Percentiles rank a stretch among this genome's conserved stretches.
These are phyloP conservation scores for Macaca fascicularis DNA, from an alignment of 2,113 vertebrate species.

Conservation along the genomic window DNA sequence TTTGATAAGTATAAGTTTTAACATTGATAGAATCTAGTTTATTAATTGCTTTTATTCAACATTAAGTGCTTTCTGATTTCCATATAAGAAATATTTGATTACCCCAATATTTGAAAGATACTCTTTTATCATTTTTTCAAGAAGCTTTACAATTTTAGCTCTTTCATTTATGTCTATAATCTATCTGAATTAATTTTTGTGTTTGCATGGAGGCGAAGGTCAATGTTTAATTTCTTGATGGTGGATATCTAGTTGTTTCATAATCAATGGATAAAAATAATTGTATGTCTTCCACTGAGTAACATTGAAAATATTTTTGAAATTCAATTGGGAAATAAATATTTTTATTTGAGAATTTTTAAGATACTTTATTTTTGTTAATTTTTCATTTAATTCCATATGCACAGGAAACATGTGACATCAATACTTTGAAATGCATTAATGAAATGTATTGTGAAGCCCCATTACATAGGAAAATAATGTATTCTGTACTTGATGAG, in stretches of 20 bases:
- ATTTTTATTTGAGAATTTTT: neutral
- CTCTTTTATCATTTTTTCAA: neutral
- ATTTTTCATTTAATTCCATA: neutral
- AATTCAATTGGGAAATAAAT: neutral
- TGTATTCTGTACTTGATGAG: neutral
- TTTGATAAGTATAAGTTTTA: neutral
- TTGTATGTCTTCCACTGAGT: neutral
- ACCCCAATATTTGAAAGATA: neutral
- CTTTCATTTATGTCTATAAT: neutral
- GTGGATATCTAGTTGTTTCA: neutral
- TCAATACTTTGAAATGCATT: neutral
- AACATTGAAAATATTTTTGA: neutral
- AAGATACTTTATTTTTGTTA: neutral
- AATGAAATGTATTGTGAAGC: neutral
- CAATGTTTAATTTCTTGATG: neutral
- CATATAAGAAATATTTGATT: neutral
- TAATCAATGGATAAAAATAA: neutral
- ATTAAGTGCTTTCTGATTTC: neutral
- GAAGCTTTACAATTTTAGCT: neutral
- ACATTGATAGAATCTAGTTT: neutral
- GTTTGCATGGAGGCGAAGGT: accelerated
- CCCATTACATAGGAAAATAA: neutral
- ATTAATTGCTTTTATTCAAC: neutral
- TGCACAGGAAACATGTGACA: neutral
- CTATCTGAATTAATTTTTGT: neutral